A percentile compares a stretch with the other conserved stretches of the same genome.
These are phyloP conservation scores for Actenoides lindsayi DNA, from an alignment of 2,113 vertebrate species.

Conservation along the genomic window DNA sequence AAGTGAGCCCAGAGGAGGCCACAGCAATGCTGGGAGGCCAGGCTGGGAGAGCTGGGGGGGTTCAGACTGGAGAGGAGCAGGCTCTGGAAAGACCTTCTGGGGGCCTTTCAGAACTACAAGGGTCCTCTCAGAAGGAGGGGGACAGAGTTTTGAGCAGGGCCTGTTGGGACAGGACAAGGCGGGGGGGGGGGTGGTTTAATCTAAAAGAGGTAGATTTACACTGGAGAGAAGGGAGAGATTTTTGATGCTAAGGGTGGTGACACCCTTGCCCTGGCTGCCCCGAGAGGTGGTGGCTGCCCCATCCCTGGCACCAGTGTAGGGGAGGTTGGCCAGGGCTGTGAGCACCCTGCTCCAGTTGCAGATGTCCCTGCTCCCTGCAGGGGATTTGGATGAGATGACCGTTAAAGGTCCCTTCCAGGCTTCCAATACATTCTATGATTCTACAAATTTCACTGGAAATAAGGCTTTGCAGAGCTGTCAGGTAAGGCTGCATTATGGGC, in stretches of 20 bases:
- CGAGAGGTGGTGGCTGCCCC: not conserved
- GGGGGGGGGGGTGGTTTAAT: not conserved
- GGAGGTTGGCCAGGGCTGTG: not conserved
- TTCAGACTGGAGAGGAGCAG: not conserved
- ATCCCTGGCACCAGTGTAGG: too few species aligned
- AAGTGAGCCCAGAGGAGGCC: not conserved
- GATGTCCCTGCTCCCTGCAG: not conserved
- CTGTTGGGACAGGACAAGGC: not conserved
- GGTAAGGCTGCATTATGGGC: fast-evolving
- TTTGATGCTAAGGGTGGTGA: not conserved
- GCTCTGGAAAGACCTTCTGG: not conserved
- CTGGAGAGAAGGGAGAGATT: not conserved
- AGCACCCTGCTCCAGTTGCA: not conserved
- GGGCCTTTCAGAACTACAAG: not conserved
- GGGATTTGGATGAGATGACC: not conserved
- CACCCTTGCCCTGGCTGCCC: too few species aligned
- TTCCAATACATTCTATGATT: not conserved
- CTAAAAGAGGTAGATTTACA: not conserved
- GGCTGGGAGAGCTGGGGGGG: not conserved
- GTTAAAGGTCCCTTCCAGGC: not conserved
- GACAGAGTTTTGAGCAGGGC: not conserved
- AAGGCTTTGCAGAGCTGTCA: not conserved
- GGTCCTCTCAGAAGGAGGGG: not conserved
- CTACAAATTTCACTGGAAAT: not conserved
- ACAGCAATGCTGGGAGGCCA: not conserved